A percentile compares a stretch with the other conserved stretches of the same genome.
Evolutionary conservation across 1,140 invertebrate genomes (phyloP).

Genomic region (Habropoda laboriosa): DNA sequence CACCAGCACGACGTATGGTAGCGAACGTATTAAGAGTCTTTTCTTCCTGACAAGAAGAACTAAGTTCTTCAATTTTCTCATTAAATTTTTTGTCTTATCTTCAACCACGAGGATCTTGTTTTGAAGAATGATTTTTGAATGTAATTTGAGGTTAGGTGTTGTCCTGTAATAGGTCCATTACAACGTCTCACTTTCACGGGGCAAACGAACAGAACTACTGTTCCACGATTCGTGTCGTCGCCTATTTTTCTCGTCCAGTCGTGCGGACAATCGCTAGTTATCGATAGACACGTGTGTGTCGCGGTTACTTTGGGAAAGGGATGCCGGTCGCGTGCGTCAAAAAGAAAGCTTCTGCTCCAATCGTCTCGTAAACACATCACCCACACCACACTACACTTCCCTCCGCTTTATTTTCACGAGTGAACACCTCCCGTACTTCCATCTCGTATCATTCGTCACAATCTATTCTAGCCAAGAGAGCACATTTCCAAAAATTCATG

Average conservation of each 20-base stretch:
- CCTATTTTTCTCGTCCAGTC: constrained; percentile 4
- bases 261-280: constrained; percentile 27
- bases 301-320: neutral
- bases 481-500: neutral
- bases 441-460: neutral
- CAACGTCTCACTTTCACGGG: no score
- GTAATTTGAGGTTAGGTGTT: no score
- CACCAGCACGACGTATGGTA: no score
- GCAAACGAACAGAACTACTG: neutral
- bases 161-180: no score
- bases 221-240: neutral
- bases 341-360: neutral
- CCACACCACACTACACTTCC: no score
- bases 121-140: no score
- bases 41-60: no score
- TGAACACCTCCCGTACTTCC: neutral
- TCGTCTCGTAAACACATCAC: constrained; percentile 22
- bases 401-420: neutral
- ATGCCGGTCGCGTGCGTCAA: constrained; percentile 26
- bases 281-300: constrained; percentile 23
- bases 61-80: no score
- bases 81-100: no score
- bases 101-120: no score
- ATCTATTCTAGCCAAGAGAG: neutral
- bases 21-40: no score